These are phyloP conservation scores for Sinocyclocheilus anshuiensis DNA, from an alignment of 2,113 vertebrate species.

Conservation along the genomic window DNA sequence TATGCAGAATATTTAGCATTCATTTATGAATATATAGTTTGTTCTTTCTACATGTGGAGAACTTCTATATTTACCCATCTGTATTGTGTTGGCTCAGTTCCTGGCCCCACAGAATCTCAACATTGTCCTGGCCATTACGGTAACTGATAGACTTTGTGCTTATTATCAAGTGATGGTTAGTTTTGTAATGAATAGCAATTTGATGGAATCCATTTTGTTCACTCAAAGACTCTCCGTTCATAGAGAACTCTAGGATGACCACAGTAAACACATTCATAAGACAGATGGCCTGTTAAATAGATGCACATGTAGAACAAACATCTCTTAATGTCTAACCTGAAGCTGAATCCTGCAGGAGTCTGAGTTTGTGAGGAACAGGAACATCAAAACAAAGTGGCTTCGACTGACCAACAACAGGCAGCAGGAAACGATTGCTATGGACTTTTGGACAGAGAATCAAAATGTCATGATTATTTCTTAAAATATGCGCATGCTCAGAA, in stretches of 20 bases:
- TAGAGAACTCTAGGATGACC: conserved; percentile 57
- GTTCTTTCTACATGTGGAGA: neutral
- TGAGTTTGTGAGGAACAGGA: conserved; percentile 38
- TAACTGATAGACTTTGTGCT: conserved; percentile 29
- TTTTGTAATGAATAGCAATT: conserved; percentile 59
- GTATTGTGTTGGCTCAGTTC: neutral
- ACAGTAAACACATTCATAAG: neutral
- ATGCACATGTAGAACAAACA: neutral
- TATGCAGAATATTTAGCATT: neutral
- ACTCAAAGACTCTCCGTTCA: conserved; percentile 67
- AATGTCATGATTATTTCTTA: neutral
- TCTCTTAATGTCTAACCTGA: conserved; percentile 54
- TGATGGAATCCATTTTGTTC: conserved; percentile 58
- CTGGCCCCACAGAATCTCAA: neutral
- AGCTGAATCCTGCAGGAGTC: conserved; percentile 24
- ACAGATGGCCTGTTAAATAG: neutral
- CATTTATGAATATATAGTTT: no score
- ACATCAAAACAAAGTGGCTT: conserved; percentile 69
- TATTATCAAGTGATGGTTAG: conserved; percentile 50
- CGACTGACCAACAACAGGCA: conserved; percentile 52
- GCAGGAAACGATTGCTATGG: conserved; percentile 58
- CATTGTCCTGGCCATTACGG: conserved; percentile 3
- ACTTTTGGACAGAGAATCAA: conserved; percentile 20
- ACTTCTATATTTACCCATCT: conserved; percentile 32
- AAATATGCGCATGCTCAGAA: neutral